Evolutionary conservation across 2,113 vertebrate genomes (phyloP).

Genomic region (Megaceryle torquata): DNA sequence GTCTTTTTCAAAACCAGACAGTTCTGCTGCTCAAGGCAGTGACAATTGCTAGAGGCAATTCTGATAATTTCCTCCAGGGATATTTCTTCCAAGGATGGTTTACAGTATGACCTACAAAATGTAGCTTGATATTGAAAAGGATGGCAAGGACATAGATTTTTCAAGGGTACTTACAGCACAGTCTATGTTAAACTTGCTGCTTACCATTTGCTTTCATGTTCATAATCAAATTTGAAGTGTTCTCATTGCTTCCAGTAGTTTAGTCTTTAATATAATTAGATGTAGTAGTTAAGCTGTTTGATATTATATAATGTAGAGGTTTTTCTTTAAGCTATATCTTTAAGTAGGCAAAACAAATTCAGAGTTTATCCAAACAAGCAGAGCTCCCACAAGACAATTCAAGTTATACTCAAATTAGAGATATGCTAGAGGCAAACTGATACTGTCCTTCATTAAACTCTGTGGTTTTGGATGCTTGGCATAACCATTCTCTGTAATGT

Average conservation of each 20-base stretch:
- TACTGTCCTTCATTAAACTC: conserved; percentile 24
- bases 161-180: background rate
- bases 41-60: background rate
- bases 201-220: conserved; percentile 3
- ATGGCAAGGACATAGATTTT: background rate
- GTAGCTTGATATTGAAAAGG: background rate
- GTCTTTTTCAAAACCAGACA: background rate
- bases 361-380: conserved; percentile 42
- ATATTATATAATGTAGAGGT: conserved; percentile 6
- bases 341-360: background rate
- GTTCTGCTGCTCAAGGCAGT: background rate
- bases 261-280: conserved; percentile 30
- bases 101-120: background rate
- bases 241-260: conserved; percentile 15
- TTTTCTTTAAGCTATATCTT: conserved; percentile 20
- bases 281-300: conserved; percentile 22
- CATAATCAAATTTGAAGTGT: conserved; percentile 1
- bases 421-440: background rate
- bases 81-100: background rate
- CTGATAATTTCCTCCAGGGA: background rate
- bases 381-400: conserved; percentile 22
- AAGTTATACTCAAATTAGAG: conserved; percentile 32
- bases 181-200: background rate
- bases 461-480: background rate
- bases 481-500: background rate